A percentile compares a stretch with the other conserved stretches of the same genome.
phyloP scores from a whole-genome alignment of 2,797 vertebrate genomes.

The Chanos chanos region DNA sequence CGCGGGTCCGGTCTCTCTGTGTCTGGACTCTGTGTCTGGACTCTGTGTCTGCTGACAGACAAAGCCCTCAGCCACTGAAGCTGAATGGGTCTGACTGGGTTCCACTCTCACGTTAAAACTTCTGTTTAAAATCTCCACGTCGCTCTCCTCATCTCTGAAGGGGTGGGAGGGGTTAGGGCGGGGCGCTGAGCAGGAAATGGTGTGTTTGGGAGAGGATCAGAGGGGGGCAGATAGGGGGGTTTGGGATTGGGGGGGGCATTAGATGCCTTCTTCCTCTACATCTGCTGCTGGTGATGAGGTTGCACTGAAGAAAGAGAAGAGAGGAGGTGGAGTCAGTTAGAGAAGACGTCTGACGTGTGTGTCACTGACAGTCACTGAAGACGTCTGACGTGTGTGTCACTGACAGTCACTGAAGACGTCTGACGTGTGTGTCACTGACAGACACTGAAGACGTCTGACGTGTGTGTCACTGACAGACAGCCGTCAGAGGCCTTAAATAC shows the following conservation, averaged over 20 bases:
- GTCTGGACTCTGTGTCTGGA: conserved; percentile 7
- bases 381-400: no score
- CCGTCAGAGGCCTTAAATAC: no score
- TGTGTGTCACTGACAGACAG: no score
- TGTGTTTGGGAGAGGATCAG: conserved; percentile 69
- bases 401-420: no score
- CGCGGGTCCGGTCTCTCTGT: conserved; percentile 14
- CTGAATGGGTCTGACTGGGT: conserved; percentile 52
- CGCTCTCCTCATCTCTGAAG: conserved; percentile 88
- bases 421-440: no score
- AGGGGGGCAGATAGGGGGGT: conserved; percentile 55
- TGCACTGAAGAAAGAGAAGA: conserved; percentile 81
- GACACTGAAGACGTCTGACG: no score
- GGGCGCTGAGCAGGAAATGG: conserved; percentile 55
- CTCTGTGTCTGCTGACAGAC: conserved; percentile 29
- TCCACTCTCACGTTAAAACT: conserved; percentile 70
- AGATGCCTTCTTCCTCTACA: conserved; percentile 80
- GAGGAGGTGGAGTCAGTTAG: no score
- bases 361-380: no score
- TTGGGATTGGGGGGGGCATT: conserved; percentile 49
- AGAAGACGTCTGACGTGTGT: no score
- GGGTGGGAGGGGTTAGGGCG: conserved; percentile 72
- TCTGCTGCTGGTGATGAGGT: conserved; percentile 98
- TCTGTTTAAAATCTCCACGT: conserved; percentile 58
- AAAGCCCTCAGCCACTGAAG: conserved; percentile 66